Base-by-base conservation (phyloP, 2,797 vertebrate genomes). In the Poecilia gillii region DNA sequence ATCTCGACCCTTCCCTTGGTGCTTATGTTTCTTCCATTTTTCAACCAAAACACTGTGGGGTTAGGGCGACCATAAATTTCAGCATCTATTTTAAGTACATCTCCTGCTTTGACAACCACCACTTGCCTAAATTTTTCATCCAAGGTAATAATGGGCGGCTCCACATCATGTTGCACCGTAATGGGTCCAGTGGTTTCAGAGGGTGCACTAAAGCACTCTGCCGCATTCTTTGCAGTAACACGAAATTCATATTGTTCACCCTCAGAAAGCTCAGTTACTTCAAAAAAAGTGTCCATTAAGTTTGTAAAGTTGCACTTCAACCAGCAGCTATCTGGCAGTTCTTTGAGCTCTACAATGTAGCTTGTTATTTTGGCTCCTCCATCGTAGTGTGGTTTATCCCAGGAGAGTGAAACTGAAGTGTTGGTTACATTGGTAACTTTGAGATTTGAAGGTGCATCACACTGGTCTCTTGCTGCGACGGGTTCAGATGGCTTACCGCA, bases 271-370 rank as follows among this genome's bases (percentile, higher is more conserved):
- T 96, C 97, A 82, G 96, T 97, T 80, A 99, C 95, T 68, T 99
- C 97, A 79, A 98, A 97, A 87, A 93, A 98, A 33, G 97, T 99
- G 91, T 99, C 98, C 90, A 96, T 95, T 68, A 99, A 87, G 68
- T 97, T 99, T 71, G 97, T 96, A 89, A 98, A 99, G 91, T 99
- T 99, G 90, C 98, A 99, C 84, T 99, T 99, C 64, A 99, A 95
- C 99, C 99, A 99, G 83, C 97, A 97, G 68, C 96, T 97, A 14
- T 98, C 97, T 85, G 97, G 98, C 18, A 98, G 74, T 81, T 99
- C 97, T 93, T 96, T 97, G 20, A 95, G 95, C 90, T 99, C 99
- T 91, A 99, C 96, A 87, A 98, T 95, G 85, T 99, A 99, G 53
- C 98, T 97, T 64, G 96, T 99, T 90, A 99, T 96, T 94, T 97